Evolutionary conservation across 1,140 invertebrate species (phyloP), one percentile per base, ranked within the genome.

Genomic region (Heterodera schachtii): DNA sequence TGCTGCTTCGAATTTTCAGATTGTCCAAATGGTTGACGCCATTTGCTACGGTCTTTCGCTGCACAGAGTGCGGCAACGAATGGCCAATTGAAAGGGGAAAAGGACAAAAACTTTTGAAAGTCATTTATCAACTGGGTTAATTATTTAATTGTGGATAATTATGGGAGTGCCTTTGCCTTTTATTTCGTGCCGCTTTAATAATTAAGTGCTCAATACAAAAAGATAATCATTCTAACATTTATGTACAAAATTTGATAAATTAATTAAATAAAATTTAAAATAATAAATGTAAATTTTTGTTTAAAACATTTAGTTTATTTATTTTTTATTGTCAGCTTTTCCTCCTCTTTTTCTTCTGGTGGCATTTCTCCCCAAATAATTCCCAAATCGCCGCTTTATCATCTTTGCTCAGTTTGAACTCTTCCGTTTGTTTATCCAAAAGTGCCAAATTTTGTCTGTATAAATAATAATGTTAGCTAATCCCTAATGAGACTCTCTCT

Each of bases 11-110:
- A 47, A n/a, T 31, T 85, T 85, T 9, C 75, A 82, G 81, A 46
- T 84, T 31, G 52, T 66, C 13, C 81, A 82, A 47, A 19, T 81
- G 8, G 46, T 82, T 43, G 49, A 13, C 21, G 4, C 82, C 67
- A 80, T 85, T 60, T 82, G 83, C 83, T 82, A 82, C 81, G 49
- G 83, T 19, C 67, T 80, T 31, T 85, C 83, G 3, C 13, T 82
- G 47, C 41, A 78, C 31, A 67, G 81, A 78, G 84, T 81, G 41
- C 43, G 85, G 41, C 64, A 44, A 57, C 7, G 21, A 19, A 11
- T 31, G 69, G 9, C 69, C 7, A 71, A 71, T 71, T 71, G 69
- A 71, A 6, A 13, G 69, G 1, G 6, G 31, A 46, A 71, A 41
- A 71, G 3, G 16, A 19, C 41, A 71, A 64, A 64, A 64, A 31